phyloP scores from a whole-genome alignment of 2,113 vertebrate genomes.

The Pteruthius melanotis region DNA sequence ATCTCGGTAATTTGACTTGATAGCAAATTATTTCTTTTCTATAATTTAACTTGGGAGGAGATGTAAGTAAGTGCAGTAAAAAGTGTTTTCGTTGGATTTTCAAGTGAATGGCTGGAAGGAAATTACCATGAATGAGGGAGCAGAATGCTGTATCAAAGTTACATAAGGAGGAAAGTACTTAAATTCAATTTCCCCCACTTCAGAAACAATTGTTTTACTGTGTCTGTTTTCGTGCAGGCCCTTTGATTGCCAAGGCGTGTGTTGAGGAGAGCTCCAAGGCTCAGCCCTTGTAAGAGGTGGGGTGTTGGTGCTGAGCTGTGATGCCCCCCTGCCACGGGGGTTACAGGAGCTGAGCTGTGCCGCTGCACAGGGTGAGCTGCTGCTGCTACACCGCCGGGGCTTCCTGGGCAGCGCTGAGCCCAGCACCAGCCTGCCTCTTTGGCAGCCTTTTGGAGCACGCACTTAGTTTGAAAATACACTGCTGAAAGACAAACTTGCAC shows the following conservation, averaged over 20 bases:
- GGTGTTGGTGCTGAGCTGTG: not conserved
- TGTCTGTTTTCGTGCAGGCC: not conserved
- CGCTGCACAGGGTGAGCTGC: not conserved
- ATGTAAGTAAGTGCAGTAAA: not conserved
- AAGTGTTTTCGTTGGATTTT: not conserved
- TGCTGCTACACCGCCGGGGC: accelerated
- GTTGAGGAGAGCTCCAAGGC: not conserved
- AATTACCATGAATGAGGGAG: not conserved
- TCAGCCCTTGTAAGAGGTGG: not conserved
- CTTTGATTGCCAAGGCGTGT: not conserved
- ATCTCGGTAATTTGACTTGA: not conserved
- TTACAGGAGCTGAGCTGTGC: not conserved
- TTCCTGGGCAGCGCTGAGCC: not conserved
- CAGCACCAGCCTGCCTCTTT: not conserved
- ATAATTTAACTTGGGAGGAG: not conserved
- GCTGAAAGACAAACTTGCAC: not conserved
- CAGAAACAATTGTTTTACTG: not conserved
- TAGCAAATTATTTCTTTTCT: not conserved
- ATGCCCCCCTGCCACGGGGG: accelerated
- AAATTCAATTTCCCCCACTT: not conserved
- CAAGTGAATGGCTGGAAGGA: not conserved
- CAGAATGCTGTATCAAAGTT: accelerated
- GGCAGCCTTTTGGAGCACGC: not conserved
- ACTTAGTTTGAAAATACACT: not conserved
- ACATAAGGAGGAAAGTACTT: not conserved